Conservation (phyloP, 2,888 invertebrate species). For the Phania funesta region DNA sequence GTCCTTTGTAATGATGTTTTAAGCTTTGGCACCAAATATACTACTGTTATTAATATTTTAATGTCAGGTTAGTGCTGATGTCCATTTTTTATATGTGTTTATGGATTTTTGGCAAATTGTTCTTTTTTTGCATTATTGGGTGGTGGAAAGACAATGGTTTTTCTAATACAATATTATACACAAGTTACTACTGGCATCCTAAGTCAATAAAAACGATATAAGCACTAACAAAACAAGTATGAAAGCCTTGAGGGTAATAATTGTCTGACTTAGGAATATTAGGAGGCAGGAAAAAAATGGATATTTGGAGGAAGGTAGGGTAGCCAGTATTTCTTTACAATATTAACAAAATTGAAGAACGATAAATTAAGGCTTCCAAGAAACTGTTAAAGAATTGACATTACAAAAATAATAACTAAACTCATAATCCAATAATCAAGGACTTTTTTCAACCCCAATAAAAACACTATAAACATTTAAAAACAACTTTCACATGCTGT, state of each 20-base stretch:
- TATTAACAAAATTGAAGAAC: no score
- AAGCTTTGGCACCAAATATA: constrained; percentile 55
- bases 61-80: constrained; percentile 61
- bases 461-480: no score
- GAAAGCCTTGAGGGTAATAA: constrained; percentile 3
- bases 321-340: no score
- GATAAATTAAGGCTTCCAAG: no score
- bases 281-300: no score
- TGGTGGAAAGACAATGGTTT: constrained; percentile 45
- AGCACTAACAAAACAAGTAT: not conserved
- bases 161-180: constrained; percentile 12
- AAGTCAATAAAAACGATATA: constrained; percentile 21
- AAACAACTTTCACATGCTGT: no score
- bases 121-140: not conserved
- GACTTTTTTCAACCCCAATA: no score
- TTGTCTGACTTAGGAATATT: no score
- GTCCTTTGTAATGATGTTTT: constrained; percentile 35
- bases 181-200: constrained; percentile 54
- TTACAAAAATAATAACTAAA: no score
- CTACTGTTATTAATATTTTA: constrained; percentile 64
- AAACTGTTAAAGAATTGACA: no score
- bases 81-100: not conserved
- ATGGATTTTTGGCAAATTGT: not conserved
- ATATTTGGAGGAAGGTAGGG: no score
- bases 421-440: no score